Conservation (phyloP, 2,113 vertebrate genomes). For the Tamias sibiricus region DNA sequence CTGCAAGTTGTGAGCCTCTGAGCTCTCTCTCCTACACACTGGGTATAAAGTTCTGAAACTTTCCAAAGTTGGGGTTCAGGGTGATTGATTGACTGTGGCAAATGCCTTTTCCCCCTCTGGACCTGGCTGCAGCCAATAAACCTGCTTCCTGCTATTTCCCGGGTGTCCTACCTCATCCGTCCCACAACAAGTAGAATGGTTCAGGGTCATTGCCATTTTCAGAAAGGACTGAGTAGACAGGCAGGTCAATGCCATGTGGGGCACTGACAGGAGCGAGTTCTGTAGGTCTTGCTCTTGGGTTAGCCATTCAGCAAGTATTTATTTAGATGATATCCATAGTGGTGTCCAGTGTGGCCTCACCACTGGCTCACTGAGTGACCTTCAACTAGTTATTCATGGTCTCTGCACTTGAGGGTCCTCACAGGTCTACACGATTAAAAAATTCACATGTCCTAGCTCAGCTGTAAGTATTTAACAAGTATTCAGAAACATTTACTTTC, state of each 20-base stretch:
- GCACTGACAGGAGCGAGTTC: neutral
- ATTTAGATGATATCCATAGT: neutral
- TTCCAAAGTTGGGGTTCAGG: too few species aligned
- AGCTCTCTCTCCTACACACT: too few species aligned
- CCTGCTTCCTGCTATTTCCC: too few species aligned
- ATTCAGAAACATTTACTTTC: neutral
- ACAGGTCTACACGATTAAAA: neutral
- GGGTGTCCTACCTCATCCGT: too few species aligned
- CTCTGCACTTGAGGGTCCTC: neutral
- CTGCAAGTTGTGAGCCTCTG: too few species aligned
- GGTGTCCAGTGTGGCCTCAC: neutral
- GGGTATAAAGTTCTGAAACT: too few species aligned
- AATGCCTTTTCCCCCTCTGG: too few species aligned
- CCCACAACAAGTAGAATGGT: neutral
- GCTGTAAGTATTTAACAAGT: neutral
- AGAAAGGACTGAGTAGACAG: neutral
- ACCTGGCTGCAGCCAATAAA: too few species aligned
- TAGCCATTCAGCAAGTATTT: neutral
- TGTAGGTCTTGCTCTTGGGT: neutral
- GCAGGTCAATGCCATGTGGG: neutral
- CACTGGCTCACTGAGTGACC: neutral
- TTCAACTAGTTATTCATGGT: neutral
- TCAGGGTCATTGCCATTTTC: neutral
- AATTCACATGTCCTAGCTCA: neutral
- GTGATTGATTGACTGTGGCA: too few species aligned